A percentile compares a stretch with the other conserved stretches of the same genome.
phyloP scores from a whole-genome alignment of 2,888 invertebrate genomes.

The Drosophila crucigera region DNA sequence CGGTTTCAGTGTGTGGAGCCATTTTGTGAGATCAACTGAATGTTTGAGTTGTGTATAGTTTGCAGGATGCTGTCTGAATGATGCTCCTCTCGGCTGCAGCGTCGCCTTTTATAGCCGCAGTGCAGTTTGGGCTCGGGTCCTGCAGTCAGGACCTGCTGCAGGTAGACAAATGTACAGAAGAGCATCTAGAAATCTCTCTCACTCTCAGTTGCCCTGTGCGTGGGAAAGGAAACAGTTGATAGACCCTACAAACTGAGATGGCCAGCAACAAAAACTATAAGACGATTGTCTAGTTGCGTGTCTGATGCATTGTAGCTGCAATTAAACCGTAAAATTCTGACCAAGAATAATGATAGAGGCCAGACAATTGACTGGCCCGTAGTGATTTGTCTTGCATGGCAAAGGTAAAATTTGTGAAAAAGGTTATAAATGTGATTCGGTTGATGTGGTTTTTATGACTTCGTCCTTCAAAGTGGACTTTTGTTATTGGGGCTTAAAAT shows the following conservation, averaged over 20 bases:
- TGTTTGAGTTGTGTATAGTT: slow-evolving; percentile 59
- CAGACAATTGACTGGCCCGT: slow-evolving; percentile 43
- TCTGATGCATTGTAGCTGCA: slow-evolving; percentile 64
- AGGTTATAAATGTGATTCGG: slow-evolving; percentile 16
- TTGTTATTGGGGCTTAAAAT: not conserved
- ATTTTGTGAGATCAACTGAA: slow-evolving; percentile 47
- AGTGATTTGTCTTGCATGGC: slow-evolving; percentile 45
- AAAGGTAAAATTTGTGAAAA: slow-evolving; percentile 21
- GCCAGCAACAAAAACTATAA: slow-evolving; percentile 34
- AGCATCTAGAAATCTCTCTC: slow-evolving; percentile 63
- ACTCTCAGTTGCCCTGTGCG: slow-evolving; percentile 52
- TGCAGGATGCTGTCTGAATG: slow-evolving; percentile 75
- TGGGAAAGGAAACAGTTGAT: slow-evolving; percentile 74
- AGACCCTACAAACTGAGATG: slow-evolving; percentile 45
- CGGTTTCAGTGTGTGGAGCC: slow-evolving; percentile 63
- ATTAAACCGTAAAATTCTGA: slow-evolving; percentile 78
- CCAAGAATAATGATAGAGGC: slow-evolving; percentile 37
- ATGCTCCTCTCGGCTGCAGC: slow-evolving; percentile 60
- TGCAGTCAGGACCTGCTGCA: slow-evolving; percentile 72
- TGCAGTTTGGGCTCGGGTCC: slow-evolving; percentile 33
- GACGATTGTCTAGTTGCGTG: slow-evolving; percentile 70
- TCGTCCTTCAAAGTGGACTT: not conserved
- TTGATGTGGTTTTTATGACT: slow-evolving; percentile 29
- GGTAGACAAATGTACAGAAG: slow-evolving; percentile 43
- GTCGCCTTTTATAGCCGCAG: slow-evolving; percentile 67